Conservation (phyloP, 2,888 invertebrate genomes). For the Mechanitis messenoides region DNA sequence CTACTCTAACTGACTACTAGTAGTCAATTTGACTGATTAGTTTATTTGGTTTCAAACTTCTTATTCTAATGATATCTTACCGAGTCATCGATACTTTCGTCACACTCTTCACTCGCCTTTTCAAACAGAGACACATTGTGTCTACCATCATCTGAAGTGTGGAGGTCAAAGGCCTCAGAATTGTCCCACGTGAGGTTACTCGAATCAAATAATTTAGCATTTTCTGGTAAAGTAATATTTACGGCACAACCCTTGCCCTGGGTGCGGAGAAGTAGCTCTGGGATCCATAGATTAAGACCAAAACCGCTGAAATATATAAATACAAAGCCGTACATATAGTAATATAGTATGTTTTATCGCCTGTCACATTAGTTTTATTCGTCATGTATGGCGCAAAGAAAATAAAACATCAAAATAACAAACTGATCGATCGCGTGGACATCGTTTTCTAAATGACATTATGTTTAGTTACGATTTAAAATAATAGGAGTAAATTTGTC, state of each 20-base stretch:
- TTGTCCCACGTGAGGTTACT: conserved; percentile 52
- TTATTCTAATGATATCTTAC: conserved; percentile 36
- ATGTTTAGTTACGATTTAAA: no score
- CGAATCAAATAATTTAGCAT: conserved; percentile 47
- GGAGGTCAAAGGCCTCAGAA: conserved; percentile 64
- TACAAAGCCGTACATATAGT: background rate
- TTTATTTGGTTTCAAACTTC: background rate
- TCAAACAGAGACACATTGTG: conserved; percentile 39
- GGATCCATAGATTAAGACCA: conserved; percentile 85
- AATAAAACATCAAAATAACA: no score
- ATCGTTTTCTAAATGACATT: no score
- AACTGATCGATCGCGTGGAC: no score
- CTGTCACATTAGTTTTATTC: no score
- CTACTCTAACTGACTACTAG: no score
- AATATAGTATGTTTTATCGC: background rate
- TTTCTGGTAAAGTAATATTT: conserved; percentile 52
- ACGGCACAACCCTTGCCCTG: conserved; percentile 58
- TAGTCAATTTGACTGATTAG: background rate
- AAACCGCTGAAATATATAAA: conserved; percentile 71
- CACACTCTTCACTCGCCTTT: conserved; percentile 41
- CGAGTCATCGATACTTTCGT: conserved; percentile 53
- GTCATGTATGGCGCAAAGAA: no score
- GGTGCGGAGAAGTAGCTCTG: conserved; percentile 82
- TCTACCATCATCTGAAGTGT: conserved; percentile 37
- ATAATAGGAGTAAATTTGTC: no score